Conservation (phyloP, 2,888 invertebrate genomes). For the Lucinisca nassula region DNA sequence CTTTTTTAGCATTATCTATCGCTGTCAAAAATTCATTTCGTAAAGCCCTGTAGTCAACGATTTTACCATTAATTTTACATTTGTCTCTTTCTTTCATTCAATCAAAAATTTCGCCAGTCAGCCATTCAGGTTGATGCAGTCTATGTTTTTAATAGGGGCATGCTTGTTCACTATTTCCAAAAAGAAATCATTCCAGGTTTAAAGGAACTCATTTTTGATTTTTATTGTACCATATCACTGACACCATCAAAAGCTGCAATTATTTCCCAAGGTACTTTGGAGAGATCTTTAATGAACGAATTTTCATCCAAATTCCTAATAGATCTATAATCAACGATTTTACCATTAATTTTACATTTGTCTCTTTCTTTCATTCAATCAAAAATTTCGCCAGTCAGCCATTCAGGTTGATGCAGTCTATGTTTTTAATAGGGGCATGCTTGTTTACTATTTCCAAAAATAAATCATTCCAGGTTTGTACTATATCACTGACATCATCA, state of each 20-base stretch:
- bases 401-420: neutral
- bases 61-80: slow-evolving; percentile 4
- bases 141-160: neutral
- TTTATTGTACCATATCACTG: too few relatives aligned
- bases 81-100: slow-evolving; percentile 1
- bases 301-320: too few relatives aligned
- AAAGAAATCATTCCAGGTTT: too few relatives aligned
- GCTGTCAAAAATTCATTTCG: neutral
- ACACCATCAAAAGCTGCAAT: too few relatives aligned
- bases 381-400: neutral
- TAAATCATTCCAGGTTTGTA: too few relatives aligned
- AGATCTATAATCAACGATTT: neutral
- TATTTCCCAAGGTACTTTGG: too few relatives aligned
- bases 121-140: neutral
- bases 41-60: neutral
- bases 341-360: slow-evolving; percentile 4
- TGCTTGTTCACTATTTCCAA: too few relatives aligned
- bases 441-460: too few relatives aligned
- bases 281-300: too few relatives aligned
- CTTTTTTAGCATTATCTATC: neutral
- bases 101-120: neutral
- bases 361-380: neutral
- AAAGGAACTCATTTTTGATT: too few relatives aligned
- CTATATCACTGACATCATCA: too few relatives aligned
- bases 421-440: neutral